Base-by-base conservation (phyloP, 2,797 vertebrate species). In the Hippocampus kuda region DNA sequence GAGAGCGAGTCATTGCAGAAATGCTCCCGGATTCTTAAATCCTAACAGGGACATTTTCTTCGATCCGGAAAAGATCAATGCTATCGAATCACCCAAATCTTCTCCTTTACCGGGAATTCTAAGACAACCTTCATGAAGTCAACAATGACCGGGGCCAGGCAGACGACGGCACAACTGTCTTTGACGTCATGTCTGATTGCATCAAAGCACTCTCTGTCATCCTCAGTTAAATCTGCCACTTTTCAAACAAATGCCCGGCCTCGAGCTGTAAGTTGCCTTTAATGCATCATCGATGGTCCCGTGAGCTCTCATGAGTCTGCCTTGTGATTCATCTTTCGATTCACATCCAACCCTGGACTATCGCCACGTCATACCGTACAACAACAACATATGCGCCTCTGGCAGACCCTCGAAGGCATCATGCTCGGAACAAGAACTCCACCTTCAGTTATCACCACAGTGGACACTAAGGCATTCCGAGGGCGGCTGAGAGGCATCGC, bases 1-100 rank as follows among this genome's bases (percentile, higher is more conserved):
- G 20, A 71, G 68, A 72, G 68, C 65, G 72, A 78, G 66, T 76
- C 71, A 66, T 68, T 62, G 67, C 70, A 56, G 48, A 68, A 75
- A 68, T 66, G 57, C 42, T 57, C 38, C 20, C 20, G 22, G 24
- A 30, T 53, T 70, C 49, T 68, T 18, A 38, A 49, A 68, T 54
- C 46, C 41, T 49, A 42, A 56, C 30, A 24, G 27, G 12, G 11
- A 65, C n/a, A 24, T 59, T 59, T 59, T n/a, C 34, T 18, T 16
- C 30, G 18, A 20, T 60, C 26, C 30, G 18, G 18, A 60, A 60
- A 60, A 34, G 16, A 60, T 48, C 12, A 9, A n/a, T 26, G 42
- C 63, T 24, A 2, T 44, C n/a, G 6, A 46, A 26, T 46, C 2
- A 60, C 27, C 27, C 0, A 26, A 26, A 57, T 57, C 56, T 27